Base-by-base conservation (phyloP, 2,113 vertebrate genomes). In the Pelecanoides urinatrix region DNA sequence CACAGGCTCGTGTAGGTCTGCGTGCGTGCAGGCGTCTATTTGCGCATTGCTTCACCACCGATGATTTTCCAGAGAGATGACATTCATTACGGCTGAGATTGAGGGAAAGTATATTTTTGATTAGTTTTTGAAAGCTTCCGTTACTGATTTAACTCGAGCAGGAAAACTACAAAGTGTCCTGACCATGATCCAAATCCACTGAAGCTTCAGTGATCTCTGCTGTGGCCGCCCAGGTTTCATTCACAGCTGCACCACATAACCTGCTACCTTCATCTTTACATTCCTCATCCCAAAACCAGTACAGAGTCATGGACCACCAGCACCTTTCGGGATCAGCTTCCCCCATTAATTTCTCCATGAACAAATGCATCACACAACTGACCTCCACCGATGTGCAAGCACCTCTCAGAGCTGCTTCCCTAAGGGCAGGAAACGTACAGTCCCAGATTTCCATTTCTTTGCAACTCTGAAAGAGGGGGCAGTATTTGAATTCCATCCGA, bases 1-100 rank as follows among this genome's bases (percentile, higher is more conserved):
- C 32, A 62, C 34, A 18, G 0, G 0, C n/a, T 45, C 0, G 0
- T 1, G 15, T 7, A 50, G 42, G 45, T 23, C 62, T 63, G 47
- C 38, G 34, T 2, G 3, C 2, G 1, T 38, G 38, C 62, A 62
- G 75, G 47, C 4, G 5, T 9, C 9, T 53, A 34, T 44, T 13
- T 47, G 17, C 21, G 20, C 5, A 6, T 3, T 80, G 45, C 55
- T 81, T 79, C 91, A 65, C 30, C 36, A 25, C 13, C 2, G 3
- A 27, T 36, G 36, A 59, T 30, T 34, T 77, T 82, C 59, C 77
- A 82, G 71, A 86, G 11, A 80, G 36, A 6, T 2, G 2, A 49
- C 16, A 56, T 0, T 53, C 40, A 26, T 40, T 63, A 16, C 0
- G 4, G 27, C 52, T 59, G 22, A 93, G 68, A 70, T 6, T 55